Percentiles rank a stretch among this genome's conserved stretches.
phyloP scores from a whole-genome alignment of 1,140 invertebrate genomes.

The Drosophila triauraria region DNA sequence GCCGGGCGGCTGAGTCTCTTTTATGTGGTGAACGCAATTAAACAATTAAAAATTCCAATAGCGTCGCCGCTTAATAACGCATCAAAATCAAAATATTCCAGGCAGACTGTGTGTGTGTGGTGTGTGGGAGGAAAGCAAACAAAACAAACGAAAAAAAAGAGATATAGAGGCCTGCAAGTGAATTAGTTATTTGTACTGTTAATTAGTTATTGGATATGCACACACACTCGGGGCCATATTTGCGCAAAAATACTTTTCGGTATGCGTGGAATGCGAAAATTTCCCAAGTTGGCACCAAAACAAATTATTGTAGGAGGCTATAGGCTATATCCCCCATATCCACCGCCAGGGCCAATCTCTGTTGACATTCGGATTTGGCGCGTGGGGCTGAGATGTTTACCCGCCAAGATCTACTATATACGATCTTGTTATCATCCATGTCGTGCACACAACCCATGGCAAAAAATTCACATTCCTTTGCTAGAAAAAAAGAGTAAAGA shows the following conservation, averaged over 20 bases:
- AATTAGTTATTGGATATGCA: slow-evolving; percentile 66
- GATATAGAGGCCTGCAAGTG: slow-evolving; percentile 14
- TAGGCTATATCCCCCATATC: slow-evolving; percentile 8
- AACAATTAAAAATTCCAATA: slow-evolving; percentile 77
- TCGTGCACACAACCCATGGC: slow-evolving; percentile 27
- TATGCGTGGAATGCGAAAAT: slow-evolving; percentile 70
- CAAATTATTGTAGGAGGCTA: slow-evolving; percentile 21
- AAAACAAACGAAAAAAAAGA: background rate
- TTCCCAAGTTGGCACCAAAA: slow-evolving; percentile 60
- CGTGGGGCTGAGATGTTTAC: slow-evolving; percentile 67
- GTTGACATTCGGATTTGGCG: slow-evolving; percentile 73
- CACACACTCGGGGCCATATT: slow-evolving; percentile 28
- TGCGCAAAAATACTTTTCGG: slow-evolving; percentile 61
- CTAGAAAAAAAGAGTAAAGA: slow-evolving; percentile 33
- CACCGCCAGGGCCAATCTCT: slow-evolving; percentile 37
- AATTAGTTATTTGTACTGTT: slow-evolving; percentile 60
- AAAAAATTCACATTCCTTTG: slow-evolving; percentile 68
- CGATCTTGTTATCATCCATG: slow-evolving; percentile 42
- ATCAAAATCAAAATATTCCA: slow-evolving; percentile 65
- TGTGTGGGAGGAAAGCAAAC: background rate
- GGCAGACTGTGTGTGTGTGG: background rate
- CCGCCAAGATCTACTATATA: slow-evolving; percentile 57
- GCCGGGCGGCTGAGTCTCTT: slow-evolving; percentile 55
- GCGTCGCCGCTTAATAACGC: slow-evolving; percentile 72
- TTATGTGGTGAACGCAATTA: slow-evolving; percentile 68